A percentile compares a stretch with the other conserved stretches of the same genome.
Evolutionary conservation across 2,113 vertebrate genomes (phyloP).

Genomic region (Monarcha castaneiventris): DNA sequence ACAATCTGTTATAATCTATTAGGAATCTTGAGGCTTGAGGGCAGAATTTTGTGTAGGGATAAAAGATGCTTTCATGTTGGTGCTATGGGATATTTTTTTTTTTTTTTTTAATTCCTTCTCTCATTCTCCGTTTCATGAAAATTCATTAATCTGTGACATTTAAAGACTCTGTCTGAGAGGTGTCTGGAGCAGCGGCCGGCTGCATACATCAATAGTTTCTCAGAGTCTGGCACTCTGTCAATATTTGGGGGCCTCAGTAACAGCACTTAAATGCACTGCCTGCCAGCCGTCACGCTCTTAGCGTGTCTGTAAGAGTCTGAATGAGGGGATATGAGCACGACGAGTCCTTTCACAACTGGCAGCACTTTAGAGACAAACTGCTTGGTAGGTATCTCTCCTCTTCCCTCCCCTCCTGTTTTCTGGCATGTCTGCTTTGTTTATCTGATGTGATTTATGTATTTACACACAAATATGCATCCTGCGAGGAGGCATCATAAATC

Average conservation of each 20-base stretch:
- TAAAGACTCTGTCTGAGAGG: slow-evolving; percentile 81
- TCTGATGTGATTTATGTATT: slow-evolving; percentile 71
- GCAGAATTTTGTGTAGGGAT: slow-evolving; percentile 49
- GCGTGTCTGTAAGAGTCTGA: slow-evolving; percentile 63
- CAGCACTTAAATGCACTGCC: slow-evolving; percentile 72
- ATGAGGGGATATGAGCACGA: slow-evolving; percentile 72
- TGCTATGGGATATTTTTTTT: slow-evolving; percentile 40
- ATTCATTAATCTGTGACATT: slow-evolving; percentile 86
- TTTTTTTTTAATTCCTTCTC: slow-evolving; percentile 57
- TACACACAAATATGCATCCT: slow-evolving; percentile 64
- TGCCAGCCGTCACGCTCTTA: slow-evolving; percentile 71
- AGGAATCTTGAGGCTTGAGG: slow-evolving; percentile 35
- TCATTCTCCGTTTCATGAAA: slow-evolving; percentile 77
- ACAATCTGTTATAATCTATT: slow-evolving; percentile 34
- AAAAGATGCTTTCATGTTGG: slow-evolving; percentile 59
- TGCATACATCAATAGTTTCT: slow-evolving; percentile 80
- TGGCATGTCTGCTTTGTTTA: slow-evolving; percentile 68
- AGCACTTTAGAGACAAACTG: slow-evolving; percentile 69
- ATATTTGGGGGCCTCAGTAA: slow-evolving; percentile 79
- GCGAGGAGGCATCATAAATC: slow-evolving; percentile 52
- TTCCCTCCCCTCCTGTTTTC: slow-evolving; percentile 56
- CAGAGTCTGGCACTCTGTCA: slow-evolving; percentile 80
- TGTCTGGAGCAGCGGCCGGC: slow-evolving; percentile 78
- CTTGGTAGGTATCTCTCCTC: slow-evolving; percentile 62
- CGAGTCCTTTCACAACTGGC: slow-evolving; percentile 71